Evolutionary conservation across 2,113 vertebrate genomes (phyloP).

Genomic region (Cyphomyrus plagiostoma): DNA sequence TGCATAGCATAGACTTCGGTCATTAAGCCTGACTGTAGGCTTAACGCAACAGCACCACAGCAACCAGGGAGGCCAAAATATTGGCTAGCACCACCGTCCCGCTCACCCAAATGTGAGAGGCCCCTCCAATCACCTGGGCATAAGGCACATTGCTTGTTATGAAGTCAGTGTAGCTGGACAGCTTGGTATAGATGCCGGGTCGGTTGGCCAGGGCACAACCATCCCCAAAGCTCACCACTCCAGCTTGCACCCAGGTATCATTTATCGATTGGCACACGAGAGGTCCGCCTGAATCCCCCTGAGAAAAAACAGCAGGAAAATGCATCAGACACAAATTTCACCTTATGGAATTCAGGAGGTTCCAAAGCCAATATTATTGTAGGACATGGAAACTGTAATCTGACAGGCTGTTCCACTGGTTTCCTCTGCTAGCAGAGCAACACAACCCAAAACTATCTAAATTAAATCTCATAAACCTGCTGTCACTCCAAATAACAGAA

Average conservation of each 20-base stretch:
- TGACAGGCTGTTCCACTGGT: background rate
- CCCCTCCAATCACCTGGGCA: constrained; percentile 45
- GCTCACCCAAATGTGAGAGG: constrained; percentile 28
- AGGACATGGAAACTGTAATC: background rate
- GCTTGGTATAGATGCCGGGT: constrained; percentile 60
- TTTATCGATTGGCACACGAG: constrained; percentile 57
- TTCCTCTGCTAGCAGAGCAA: background rate
- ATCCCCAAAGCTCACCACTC: constrained; percentile 65
- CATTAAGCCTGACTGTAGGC: constrained; percentile 36
- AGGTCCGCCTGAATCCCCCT: constrained; percentile 70
- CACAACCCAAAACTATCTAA: background rate
- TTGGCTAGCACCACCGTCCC: constrained; percentile 25
- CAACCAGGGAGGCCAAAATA: constrained; percentile 37
- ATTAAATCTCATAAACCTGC: background rate
- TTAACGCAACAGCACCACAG: constrained; percentile 41
- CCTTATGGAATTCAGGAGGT: background rate
- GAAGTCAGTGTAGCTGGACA: constrained; percentile 52
- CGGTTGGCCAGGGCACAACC: constrained; percentile 53
- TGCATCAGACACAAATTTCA: background rate
- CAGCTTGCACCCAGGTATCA: constrained; percentile 64
- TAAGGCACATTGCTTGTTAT: constrained; percentile 40
- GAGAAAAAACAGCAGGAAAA: background rate
- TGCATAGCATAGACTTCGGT: constrained; percentile 63
- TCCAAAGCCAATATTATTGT: background rate
- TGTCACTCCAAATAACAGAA: too few relatives aligned